Evolutionary conservation across 2,888 invertebrate species (phyloP).

Genomic region (Spisula solida): DNA sequence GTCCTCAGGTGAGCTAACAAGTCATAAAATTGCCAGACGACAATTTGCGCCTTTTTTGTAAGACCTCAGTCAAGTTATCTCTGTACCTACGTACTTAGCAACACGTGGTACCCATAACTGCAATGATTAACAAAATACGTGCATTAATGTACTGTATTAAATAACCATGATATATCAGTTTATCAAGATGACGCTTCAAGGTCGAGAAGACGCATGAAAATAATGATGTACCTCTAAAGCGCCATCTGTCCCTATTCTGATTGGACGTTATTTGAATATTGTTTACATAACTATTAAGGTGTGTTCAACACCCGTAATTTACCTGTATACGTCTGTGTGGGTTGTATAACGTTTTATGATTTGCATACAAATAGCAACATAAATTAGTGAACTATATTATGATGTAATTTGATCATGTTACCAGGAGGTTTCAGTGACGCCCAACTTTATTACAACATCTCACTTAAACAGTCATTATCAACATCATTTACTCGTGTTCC

Average conservation of each 20-base stretch:
- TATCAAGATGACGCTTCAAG: conserved; percentile 24
- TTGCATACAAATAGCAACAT: background rate
- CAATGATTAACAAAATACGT: conserved; percentile 1
- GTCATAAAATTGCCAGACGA: background rate
- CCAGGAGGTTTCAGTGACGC: background rate
- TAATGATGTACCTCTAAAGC: conserved; percentile 24
- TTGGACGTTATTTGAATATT: conserved; percentile 16
- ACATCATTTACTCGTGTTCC: background rate
- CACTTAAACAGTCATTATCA: background rate
- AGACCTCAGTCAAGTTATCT: background rate
- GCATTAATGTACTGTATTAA: background rate
- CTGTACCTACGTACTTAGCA: background rate
- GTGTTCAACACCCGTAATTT: conserved; percentile 13
- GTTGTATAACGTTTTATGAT: background rate
- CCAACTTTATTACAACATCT: background rate
- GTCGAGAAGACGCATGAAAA: conserved; percentile 24
- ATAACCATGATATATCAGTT: conserved; percentile 12
- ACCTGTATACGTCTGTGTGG: background rate
- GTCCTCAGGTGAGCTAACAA: background rate
- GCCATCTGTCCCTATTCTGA: conserved; percentile 16
- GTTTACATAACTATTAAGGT: conserved; percentile 21
- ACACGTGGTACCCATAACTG: background rate
- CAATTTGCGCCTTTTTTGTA: background rate
- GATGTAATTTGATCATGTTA: conserved; percentile 9
- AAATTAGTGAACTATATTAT: background rate